phyloP scores from a whole-genome alignment of 2,113 vertebrate genomes.

The Budorcas taxicolor region DNA sequence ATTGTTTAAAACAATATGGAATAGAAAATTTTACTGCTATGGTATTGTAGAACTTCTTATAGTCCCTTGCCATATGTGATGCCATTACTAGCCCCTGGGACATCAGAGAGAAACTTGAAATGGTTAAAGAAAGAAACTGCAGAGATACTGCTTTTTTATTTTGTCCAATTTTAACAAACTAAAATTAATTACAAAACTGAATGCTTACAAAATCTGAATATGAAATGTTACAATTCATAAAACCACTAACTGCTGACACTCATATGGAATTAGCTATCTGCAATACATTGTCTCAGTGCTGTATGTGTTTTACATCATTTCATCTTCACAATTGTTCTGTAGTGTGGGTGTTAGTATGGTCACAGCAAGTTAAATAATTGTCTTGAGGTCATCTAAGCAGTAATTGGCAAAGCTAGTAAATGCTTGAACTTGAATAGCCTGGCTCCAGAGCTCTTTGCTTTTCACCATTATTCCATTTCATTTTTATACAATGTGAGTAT shows the following conservation, averaged over 20 bases:
- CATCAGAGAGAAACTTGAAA: background rate
- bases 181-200: conserved; percentile 5
- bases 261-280: background rate
- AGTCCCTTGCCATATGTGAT: background rate
- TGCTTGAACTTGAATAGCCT: background rate
- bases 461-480: background rate
- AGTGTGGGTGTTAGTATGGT: background rate
- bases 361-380: background rate
- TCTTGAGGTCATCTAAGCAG: background rate
- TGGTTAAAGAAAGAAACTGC: background rate
- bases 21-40: too few species aligned
- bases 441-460: background rate
- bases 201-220: background rate
- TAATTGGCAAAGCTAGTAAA: background rate
- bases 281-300: background rate
- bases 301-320: background rate
- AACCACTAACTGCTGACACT: background rate
- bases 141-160: background rate
- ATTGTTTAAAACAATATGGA: too few species aligned
- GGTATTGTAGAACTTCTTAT: background rate
- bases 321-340: background rate
- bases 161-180: background rate
- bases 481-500: background rate
- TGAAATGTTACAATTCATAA: background rate
- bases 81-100: background rate